Evolutionary conservation across 1,140 invertebrate species (phyloP).

Genomic region (Eupristina koningsbergeri): DNA sequence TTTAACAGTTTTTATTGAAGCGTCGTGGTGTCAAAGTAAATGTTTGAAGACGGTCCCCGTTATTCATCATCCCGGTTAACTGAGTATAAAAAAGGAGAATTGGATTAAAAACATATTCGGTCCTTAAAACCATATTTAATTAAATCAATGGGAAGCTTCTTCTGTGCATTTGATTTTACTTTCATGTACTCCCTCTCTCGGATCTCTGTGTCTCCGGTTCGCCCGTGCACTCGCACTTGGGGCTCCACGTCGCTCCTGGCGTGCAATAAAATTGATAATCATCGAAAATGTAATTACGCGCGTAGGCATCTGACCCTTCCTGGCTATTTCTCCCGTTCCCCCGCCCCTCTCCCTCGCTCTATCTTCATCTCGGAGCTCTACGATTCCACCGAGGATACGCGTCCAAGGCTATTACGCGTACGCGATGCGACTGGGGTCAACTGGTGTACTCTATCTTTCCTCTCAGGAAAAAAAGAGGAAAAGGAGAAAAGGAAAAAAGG

Average conservation of each 20-base stretch:
- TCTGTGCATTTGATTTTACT: background rate
- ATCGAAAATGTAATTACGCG: slow-evolving; percentile 70
- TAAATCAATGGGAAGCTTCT: background rate
- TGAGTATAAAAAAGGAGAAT: background rate
- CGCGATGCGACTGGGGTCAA: background rate
- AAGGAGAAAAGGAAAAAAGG: background rate
- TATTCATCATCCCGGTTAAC: background rate
- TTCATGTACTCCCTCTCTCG: background rate
- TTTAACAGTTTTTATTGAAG: too few species aligned
- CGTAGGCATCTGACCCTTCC: slow-evolving; percentile 44
- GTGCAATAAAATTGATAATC: slow-evolving; percentile 69
- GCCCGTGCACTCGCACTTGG: background rate
- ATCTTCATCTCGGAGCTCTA: background rate
- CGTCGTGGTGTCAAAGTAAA: too few species aligned
- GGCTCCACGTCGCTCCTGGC: slow-evolving; percentile 15
- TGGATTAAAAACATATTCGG: background rate
- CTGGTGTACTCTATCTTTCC: slow-evolving; percentile 17
- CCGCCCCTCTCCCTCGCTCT: background rate
- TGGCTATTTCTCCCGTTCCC: background rate
- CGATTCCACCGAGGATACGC: slow-evolving; percentile 42
- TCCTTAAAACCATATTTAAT: background rate
- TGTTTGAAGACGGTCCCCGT: background rate
- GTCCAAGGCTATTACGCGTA: slow-evolving; percentile 30
- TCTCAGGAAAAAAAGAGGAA: background rate
- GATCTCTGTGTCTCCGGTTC: background rate